Percentiles rank a stretch among this genome's conserved stretches.
Conservation (phyloP, 2,888 invertebrate genomes). For the Octonoba sinensis region DNA sequence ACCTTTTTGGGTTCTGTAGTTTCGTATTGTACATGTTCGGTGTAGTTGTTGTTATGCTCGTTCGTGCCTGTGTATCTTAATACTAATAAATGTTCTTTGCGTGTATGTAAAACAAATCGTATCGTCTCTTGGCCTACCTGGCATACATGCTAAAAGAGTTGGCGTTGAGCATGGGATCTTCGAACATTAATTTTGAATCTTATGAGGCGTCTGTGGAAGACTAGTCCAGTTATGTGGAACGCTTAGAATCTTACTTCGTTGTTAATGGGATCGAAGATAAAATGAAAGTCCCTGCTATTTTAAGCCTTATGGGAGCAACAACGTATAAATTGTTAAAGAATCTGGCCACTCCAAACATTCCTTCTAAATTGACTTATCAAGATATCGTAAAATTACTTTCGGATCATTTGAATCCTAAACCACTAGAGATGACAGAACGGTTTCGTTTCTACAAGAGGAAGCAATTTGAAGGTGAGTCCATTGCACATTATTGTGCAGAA, state of each 20-base stretch:
- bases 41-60: constrained; percentile 37
- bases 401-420: constrained; percentile 48
- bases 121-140: too few species aligned
- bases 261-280: constrained; percentile 43
- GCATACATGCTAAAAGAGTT: constrained; percentile 44
- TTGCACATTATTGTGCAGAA: constrained; percentile 41
- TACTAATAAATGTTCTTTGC: constrained; percentile 17
- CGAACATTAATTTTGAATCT: constrained; percentile 41
- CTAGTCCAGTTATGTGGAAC: constrained; percentile 46
- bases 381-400: constrained; percentile 47
- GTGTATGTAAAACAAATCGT: too few species aligned
- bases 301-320: constrained; percentile 45
- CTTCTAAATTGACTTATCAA: constrained; percentile 42
- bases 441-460: constrained; percentile 45
- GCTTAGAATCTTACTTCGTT: constrained; percentile 47
- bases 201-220: constrained; percentile 43
- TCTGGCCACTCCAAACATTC: constrained; percentile 45
- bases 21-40: constrained; percentile 34
- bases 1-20: constrained; percentile 22
- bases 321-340: constrained; percentile 44
- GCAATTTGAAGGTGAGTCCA: constrained; percentile 45
- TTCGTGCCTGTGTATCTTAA: constrained; percentile 36
- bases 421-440: constrained; percentile 48
- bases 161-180: constrained; percentile 38
- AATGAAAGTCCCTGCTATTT: constrained; percentile 44